A percentile compares a stretch with the other conserved stretches of the same genome.
These are phyloP conservation scores for Magallana nippona DNA, from an alignment of 2,888 invertebrate genomes.

Conservation along the genomic window DNA sequence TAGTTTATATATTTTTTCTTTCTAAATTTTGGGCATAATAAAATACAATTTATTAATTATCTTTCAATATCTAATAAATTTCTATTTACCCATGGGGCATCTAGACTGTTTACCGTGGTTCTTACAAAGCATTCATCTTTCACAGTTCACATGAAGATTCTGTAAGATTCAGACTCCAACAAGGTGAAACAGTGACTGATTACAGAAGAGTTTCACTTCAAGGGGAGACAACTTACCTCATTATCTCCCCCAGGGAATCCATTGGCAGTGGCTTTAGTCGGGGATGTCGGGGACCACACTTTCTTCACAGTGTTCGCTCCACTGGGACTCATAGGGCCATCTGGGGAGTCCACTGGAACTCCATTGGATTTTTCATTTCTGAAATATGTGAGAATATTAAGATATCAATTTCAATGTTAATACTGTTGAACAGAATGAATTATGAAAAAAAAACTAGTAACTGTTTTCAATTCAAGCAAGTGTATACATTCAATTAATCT, in stretches of 20 bases:
- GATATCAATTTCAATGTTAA: too few relatives aligned
- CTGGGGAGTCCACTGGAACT: not conserved
- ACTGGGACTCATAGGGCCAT: conserved; percentile 3
- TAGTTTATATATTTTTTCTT: too few relatives aligned
- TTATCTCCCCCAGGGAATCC: conserved; percentile 50
- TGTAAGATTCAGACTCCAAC: not conserved
- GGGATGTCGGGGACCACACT: conserved; percentile 55
- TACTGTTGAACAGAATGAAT: too few relatives aligned
- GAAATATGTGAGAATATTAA: too few relatives aligned
- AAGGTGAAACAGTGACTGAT: not conserved
- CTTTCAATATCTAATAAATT: not conserved
- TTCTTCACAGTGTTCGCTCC: conserved; percentile 37
- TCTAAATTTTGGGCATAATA: not conserved
- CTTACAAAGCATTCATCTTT: not conserved
- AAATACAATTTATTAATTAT: not conserved
- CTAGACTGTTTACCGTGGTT: not conserved
- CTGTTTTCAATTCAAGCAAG: too few relatives aligned
- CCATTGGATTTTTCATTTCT: conserved; percentile 1
- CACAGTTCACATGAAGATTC: not conserved
- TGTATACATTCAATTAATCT: too few relatives aligned
- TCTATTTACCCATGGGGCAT: not conserved
- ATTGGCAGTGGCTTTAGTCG: conserved; percentile 40
- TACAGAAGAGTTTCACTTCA: conserved; percentile 17
- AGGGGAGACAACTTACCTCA: conserved; percentile 50
- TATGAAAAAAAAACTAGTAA: too few relatives aligned